Conservation (phyloP, 2,113 vertebrate genomes). For the Psephotus haematonotus region DNA sequence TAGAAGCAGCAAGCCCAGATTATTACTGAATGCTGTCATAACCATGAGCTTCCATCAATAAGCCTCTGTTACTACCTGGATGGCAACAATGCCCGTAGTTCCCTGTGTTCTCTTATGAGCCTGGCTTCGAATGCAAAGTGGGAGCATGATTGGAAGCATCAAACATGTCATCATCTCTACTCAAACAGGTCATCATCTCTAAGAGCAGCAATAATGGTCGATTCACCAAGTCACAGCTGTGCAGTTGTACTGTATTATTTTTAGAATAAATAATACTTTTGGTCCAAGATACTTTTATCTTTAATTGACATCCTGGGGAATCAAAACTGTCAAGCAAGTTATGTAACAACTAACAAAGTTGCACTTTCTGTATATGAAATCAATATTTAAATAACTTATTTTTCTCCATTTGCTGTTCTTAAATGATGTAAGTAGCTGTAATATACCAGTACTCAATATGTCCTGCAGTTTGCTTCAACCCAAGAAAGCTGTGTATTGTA, state of each 20-base stretch:
- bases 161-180: not conserved
- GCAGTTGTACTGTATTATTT: conserved; percentile 69
- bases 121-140: not conserved
- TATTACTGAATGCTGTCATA: not conserved
- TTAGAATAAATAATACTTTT: conserved; percentile 64
- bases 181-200: conserved; percentile 41
- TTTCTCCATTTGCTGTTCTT: conserved; percentile 90
- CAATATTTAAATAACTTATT: conserved; percentile 99
- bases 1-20: conserved; percentile 29
- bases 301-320: conserved; percentile 71
- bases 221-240: conserved; percentile 75
- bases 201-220: conserved; percentile 67
- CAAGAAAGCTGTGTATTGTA: conserved; percentile 91
- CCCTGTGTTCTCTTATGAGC: not conserved
- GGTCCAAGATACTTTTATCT: conserved; percentile 71
- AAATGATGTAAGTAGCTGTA: conserved; percentile 99
- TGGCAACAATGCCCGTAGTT: not conserved
- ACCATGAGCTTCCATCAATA: not conserved
- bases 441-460: conserved; percentile 92
- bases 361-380: conserved; percentile 99
- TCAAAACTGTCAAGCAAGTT: conserved; percentile 80
- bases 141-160: conserved; percentile 1
- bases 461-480: conserved; percentile 88
- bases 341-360: conserved; percentile 93
- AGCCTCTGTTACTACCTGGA: not conserved